Evolutionary conservation across 2,797 vertebrate genomes (phyloP), one percentile per base, ranked within the genome.

Genomic region (Sebastes taczanowskii): DNA sequence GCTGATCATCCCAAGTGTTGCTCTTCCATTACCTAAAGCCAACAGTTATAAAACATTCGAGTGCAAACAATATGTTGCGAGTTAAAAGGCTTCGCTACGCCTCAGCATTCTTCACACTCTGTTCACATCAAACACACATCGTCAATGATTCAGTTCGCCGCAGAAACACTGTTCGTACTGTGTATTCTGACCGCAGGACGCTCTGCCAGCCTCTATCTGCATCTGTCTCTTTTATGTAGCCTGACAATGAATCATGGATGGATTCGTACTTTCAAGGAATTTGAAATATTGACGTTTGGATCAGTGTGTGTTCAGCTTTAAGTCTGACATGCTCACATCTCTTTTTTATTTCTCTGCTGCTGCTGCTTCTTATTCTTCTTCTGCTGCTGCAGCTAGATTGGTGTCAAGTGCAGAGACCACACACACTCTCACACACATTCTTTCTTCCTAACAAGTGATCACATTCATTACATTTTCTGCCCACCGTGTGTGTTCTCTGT

Each of bases 401-500:
- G 86, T 91, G 91, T 92, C 90, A 90, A 91, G 86, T 80, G 81
- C 81, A 80, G 61, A 75, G 76, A 80, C 52, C 74, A 49, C 78
- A 66, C 65, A 49, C 63, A 71, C 55, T 38, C 63, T 63, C 59
- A 56, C 62, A 60, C 74, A 62, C n/a, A 68, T 62, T 53, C 46
- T 67, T 59, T 64, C 64, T 78, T 71, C 78, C 82, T 87, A 91
- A 82, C 86, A 72, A 91, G 73, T 87, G 83, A 88, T 81, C 91
- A 90, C 86, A 83, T 84, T 93, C 89, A 91, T 92, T 91, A 86
- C 86, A 91, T 91, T 91, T 86, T 86, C 89, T 87, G 81, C 87
- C 86, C 85, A 82, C 85, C 53, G 78, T 89, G 89, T 90, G 90
- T 90, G 88, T 88, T 90, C 84, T 82, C 83, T 84, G 82, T 80